Percentiles rank a stretch among this genome's conserved stretches.
Evolutionary conservation across 2,113 vertebrate species (phyloP).

Genomic region (Suncus etruscus): DNA sequence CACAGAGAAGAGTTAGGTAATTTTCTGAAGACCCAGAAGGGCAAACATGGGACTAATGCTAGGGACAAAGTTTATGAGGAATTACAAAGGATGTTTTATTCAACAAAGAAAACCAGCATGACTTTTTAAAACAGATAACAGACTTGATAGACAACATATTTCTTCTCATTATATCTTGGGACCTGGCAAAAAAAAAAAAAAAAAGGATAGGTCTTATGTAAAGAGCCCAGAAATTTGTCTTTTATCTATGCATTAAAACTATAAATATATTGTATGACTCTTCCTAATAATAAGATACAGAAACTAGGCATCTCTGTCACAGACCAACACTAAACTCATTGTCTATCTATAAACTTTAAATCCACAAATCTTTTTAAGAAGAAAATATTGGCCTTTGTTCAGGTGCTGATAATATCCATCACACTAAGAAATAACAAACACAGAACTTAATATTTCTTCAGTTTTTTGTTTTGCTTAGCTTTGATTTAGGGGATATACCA

Average conservation of each 20-base stretch:
- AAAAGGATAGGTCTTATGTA: background rate
- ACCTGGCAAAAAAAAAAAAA: background rate
- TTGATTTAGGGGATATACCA: too few species aligned
- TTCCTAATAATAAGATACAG: slow-evolving; percentile 4
- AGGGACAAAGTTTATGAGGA: background rate
- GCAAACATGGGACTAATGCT: background rate
- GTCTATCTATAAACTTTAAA: slow-evolving; percentile 38
- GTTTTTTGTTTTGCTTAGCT: too few species aligned
- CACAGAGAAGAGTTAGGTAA: slow-evolving; percentile 51
- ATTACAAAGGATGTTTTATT: slow-evolving; percentile 29
- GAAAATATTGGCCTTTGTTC: background rate
- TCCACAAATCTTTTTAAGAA: background rate
- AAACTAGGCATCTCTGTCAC: background rate
- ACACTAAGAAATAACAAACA: slow-evolving; percentile 8
- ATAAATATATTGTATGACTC: slow-evolving; percentile 41
- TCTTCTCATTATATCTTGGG: background rate
- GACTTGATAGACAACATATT: background rate
- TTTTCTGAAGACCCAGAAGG: slow-evolving; percentile 19
- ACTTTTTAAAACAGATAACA: background rate
- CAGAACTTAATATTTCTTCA: background rate
- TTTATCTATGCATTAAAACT: background rate
- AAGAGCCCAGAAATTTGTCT: background rate
- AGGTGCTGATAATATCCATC: background rate
- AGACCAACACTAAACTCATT: background rate
- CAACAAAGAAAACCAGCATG: background rate